Evolutionary conservation across 2,797 vertebrate genomes (phyloP), one percentile per base, ranked within the genome.

Genomic region (Cichlasoma orientale): DNA sequence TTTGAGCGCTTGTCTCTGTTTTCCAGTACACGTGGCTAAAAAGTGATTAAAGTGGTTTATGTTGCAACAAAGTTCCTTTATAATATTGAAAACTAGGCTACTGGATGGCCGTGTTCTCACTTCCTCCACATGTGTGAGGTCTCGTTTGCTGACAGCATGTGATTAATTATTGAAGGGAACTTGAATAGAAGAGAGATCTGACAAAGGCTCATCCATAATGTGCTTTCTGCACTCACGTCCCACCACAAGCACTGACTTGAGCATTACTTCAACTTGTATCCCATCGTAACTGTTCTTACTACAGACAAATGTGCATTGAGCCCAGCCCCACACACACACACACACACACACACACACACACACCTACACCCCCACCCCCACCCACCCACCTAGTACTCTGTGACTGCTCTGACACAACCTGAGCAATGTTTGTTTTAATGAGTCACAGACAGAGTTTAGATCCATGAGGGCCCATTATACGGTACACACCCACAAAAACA

Each of bases 341-440:
- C n/a, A 31, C 53, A 4, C 21, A 38, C 75, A 3, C 25, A 7
- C 14, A 19, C 70, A 38, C 69, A 68, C 57, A 72, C 56, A 58
- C 47, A 44, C 69, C 25, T 19, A 41, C 54, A 8, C n/a, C 31
- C 63, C 25, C n/a, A 41, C 54, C 8, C n/a, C 8, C n/a, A 57
- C 71, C 11, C 31, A 18, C n/a, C 53, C 75, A 76, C 52, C 53
- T 2, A 27, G 7, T 52, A 33, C 25, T 83, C 23, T 71, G 59
- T 75, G 68, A 80, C 75, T 71, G 47, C 69, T 57, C 41, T 72
- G 38, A 75, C 72, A 25, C 53, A 84, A 66, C 72, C 76, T 59
- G 33, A 33, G 23, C 27, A 56, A 6, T 90, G 89, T 93, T 92
- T 93, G 89, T 83, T 91, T 87, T 72, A 91, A 92, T 91, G 88